Evolutionary conservation across 2,888 invertebrate genomes (phyloP), one percentile per base, ranked within the genome.

Genomic region (Aromia moschata): DNA sequence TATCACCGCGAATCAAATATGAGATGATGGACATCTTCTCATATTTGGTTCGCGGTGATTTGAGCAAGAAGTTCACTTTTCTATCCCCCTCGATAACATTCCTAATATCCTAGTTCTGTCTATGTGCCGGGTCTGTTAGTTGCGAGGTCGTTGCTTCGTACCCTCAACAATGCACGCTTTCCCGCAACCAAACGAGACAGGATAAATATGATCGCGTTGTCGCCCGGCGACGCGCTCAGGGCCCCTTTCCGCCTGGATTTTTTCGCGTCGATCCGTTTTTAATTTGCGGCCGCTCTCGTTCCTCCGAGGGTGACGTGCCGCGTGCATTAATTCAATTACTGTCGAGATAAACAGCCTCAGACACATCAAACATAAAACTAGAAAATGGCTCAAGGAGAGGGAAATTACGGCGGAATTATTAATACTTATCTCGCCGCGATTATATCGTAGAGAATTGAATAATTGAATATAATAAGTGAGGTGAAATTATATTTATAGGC

Each of bases 331-430:
- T 18, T 40, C 40, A 40, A 40, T 40, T 40, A 40, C 18, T 17
- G 3, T n/a, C 17, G 18, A 3, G n/a, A 9, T 40, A 40, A 40
- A 37, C 37, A 37, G 16, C 17, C 40, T 40, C 45, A 18, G 17
- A 36, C 36, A 14, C 14, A 46, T 25, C 3, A 25, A 25, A 25
- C 25, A 25, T 25, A 25, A 3, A 25, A 25, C 7, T 5, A 3
- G 25, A 10, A 46, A 47, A 36, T 4, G n/a, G 17, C 36, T 11
- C 36, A 11, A 11, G 37, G 15, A 36, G 37, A 36, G 18, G 11
- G 47, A 46, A 47, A 47, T 36, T 47, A 14, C 20, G 37, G 38
- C 25, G 25, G 49, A 20, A 33, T 33, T 33, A 33, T 49, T 20
- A 38, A 17, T 47, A 47, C 18, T 38, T n/a, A n/a, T n/a, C n/a